phyloP scores from a whole-genome alignment of 1,140 invertebrate genomes.

The Papilio aristodemus region DNA sequence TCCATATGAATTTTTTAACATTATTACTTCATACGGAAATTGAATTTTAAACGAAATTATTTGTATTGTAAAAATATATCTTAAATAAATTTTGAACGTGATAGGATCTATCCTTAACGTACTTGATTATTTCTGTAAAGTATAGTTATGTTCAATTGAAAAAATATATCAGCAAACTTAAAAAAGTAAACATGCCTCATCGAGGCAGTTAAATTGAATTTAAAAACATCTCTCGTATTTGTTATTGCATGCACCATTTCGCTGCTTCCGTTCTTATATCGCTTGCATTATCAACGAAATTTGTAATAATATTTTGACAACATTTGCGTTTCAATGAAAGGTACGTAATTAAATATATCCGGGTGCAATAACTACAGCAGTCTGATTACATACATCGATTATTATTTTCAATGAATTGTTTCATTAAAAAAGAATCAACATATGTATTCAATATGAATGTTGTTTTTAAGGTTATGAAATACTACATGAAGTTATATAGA shows the following conservation, averaged over 20 bases:
- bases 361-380: not conserved
- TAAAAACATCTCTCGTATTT: not conserved
- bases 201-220: not conserved
- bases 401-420: constrained; percentile 2
- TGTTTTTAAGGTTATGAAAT: too few relatives aligned
- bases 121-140: not conserved
- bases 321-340: not conserved
- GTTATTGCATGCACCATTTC: not conserved
- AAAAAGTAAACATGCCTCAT: too few relatives aligned
- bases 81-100: not conserved
- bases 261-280: not conserved
- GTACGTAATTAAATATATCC: constrained; percentile 6
- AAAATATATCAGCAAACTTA: too few relatives aligned
- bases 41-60: not conserved
- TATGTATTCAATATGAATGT: not conserved
- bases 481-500: too few relatives aligned
- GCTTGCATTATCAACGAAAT: not conserved
- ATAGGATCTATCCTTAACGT: not conserved
- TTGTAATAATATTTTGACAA: constrained; percentile 22
- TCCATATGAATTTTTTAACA: too few relatives aligned
- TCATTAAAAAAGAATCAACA: not conserved
- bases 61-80: not conserved
- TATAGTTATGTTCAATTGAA: not conserved
- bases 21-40: not conserved
- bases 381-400: constrained; percentile 3